Evolutionary conservation across 2,797 vertebrate genomes (phyloP).

Genomic region (Phalanger gymnotis): DNA sequence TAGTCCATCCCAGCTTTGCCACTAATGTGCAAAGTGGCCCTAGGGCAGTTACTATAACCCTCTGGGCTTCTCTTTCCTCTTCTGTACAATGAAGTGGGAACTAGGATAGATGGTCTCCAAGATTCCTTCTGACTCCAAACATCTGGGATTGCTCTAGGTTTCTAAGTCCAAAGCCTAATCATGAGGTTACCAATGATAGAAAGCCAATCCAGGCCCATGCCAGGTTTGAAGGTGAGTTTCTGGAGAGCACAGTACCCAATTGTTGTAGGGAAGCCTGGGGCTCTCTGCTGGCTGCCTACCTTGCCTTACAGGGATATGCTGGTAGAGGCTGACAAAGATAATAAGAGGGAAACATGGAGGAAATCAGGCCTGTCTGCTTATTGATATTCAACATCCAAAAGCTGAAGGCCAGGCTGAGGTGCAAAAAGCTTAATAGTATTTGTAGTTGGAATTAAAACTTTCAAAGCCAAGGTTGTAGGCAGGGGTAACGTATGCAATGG

Average conservation of each 20-base stretch:
- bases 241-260: not conserved
- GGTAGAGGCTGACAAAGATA: slow-evolving; percentile 55
- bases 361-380: slow-evolving; percentile 72
- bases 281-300: not conserved
- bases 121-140: not conserved
- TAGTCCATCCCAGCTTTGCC: not conserved
- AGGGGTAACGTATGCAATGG: slow-evolving; percentile 91
- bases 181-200: slow-evolving; percentile 17
- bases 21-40: not conserved
- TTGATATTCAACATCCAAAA: slow-evolving; percentile 79
- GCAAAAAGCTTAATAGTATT: slow-evolving; percentile 87
- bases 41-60: not conserved
- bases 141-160: not conserved
- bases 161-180: not conserved
- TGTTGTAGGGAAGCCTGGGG: slow-evolving; percentile 32
- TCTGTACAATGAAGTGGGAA: not conserved
- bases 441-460: slow-evolving; percentile 89
- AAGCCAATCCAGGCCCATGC: not conserved
- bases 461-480: slow-evolving; percentile 84
- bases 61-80: not conserved
- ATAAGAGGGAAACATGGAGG: slow-evolving; percentile 53
- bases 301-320: not conserved
- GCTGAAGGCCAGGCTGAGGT: slow-evolving; percentile 81
- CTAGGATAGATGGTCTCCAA: not conserved
- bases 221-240: not conserved